phyloP scores from a whole-genome alignment of 2,797 vertebrate genomes.

The Caiman crocodilus region DNA sequence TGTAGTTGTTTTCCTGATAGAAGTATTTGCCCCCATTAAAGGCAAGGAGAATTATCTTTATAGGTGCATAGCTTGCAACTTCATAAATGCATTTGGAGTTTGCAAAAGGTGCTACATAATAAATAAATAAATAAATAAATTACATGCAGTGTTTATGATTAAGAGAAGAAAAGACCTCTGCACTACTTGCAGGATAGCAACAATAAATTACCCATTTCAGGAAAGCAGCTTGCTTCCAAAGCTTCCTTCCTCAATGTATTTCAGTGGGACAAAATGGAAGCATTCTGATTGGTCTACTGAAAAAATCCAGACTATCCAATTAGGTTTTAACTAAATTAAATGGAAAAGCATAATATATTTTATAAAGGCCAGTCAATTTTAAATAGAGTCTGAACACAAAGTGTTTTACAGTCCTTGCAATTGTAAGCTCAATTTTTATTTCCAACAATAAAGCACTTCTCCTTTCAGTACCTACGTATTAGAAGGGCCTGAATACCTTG shows the following conservation, averaged over 20 bases:
- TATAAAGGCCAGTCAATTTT: background rate
- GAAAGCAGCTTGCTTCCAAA: background rate
- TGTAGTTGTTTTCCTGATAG: background rate
- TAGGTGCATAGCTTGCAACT: background rate
- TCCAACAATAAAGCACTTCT: background rate
- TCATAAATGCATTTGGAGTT: background rate
- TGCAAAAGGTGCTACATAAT: slow-evolving; percentile 50
- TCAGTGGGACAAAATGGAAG: no score
- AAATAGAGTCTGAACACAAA: background rate
- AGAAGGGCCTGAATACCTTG: background rate
- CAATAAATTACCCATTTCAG: slow-evolving; percentile 27
- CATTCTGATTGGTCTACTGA: background rate
- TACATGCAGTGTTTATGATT: background rate
- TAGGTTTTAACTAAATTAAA: background rate
- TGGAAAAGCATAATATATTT: background rate
- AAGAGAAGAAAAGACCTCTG: background rate
- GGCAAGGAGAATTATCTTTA: background rate
- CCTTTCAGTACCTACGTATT: background rate
- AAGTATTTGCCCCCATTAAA: background rate
- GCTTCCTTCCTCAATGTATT: no score
- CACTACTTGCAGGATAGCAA: background rate
- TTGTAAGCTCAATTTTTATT: fast-evolving
- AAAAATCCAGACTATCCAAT: background rate
- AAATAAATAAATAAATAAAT: slow-evolving; percentile 68
- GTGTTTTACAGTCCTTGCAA: background rate